Base-by-base conservation (phyloP, 92 coral and sea anemone species). In the Desmophyllum pertusum region DNA sequence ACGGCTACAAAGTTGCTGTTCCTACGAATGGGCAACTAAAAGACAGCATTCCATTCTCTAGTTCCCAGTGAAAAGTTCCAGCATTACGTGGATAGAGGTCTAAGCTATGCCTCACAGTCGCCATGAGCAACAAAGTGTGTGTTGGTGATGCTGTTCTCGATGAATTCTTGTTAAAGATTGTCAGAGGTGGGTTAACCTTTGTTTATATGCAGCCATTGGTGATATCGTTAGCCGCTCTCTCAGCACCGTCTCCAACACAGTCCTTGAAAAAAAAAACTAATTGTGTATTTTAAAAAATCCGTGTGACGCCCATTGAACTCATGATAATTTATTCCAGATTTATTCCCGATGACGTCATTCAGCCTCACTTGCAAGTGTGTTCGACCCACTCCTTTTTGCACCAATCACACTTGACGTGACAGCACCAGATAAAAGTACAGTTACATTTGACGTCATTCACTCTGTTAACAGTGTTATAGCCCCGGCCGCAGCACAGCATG, bases 361-460 rank as follows among this genome's bases (percentile, higher is more conserved):
- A 30, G 59, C 79, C 86, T 82, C 79, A 92, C 75, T 88, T 87
- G 90, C 98, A 96, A 30, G 83, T 82, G 11, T 95, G 87, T 46
- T 89, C 92, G 35, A 80, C 35, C 92, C 92, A 87, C 75, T 91
- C 92, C 69, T 76, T 84, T 29, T 88, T 78, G 48, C 99, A 97
- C 50, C 35, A 64, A 27, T 94, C 94, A 57, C 99, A 97, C 53
- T 84, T 78, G 19, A 97, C 93, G 10, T 90, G 77, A 76, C 98
- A 94, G 53, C 99, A 94, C 99, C 99, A 96, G 61, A 96, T 90
- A 89, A 96, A 96, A 17, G 78, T 70, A 81, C 99, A 96, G 88
- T 96, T 92, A 69, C 99, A 96, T 70, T 96, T 94, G 15, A 79
- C 95, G 25, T 70, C 87, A 1, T 48, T 73, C 17, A 80, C 50